phyloP scores from a whole-genome alignment of 1,140 invertebrate species.

The Drosophila varians region DNA sequence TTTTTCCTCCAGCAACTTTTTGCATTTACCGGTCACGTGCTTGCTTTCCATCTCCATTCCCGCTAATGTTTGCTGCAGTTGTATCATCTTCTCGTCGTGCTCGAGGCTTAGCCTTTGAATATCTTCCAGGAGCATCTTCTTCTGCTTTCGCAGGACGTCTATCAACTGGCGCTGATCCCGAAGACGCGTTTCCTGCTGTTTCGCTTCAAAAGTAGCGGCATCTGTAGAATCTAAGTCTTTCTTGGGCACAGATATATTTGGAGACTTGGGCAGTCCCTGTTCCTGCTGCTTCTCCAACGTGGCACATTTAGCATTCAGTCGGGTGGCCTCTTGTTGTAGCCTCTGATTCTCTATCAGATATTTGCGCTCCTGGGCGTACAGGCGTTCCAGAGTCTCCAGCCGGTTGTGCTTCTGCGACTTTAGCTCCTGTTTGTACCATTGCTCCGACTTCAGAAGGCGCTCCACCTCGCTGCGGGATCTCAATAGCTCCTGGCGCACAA shows the following conservation, averaged over 20 bases:
- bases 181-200: slow-evolving; percentile 65
- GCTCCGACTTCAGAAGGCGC: slow-evolving; percentile 72
- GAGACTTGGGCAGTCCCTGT: neutral
- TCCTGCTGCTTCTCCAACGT: slow-evolving; percentile 50
- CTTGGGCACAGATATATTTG: neutral
- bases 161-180: slow-evolving; percentile 68
- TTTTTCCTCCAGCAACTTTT: slow-evolving; percentile 61
- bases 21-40: slow-evolving; percentile 66
- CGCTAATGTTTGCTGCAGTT: slow-evolving; percentile 59
- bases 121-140: slow-evolving; percentile 63
- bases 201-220: slow-evolving; percentile 46
- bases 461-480: slow-evolving; percentile 72
- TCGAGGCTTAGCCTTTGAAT: slow-evolving; percentile 64
- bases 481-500: slow-evolving; percentile 60
- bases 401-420: slow-evolving; percentile 65
- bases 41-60: slow-evolving; percentile 73
- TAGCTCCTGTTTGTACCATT: slow-evolving; percentile 78
- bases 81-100: slow-evolving; percentile 57
- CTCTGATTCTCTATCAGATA: slow-evolving; percentile 75
- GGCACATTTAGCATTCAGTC: slow-evolving; percentile 54
- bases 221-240: neutral
- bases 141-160: slow-evolving; percentile 71
- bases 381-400: slow-evolving; percentile 69
- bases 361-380: slow-evolving; percentile 75
- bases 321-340: slow-evolving; percentile 67